phyloP scores from a whole-genome alignment of 1,140 invertebrate species.

The Diachasmimorpha longicaudata region DNA sequence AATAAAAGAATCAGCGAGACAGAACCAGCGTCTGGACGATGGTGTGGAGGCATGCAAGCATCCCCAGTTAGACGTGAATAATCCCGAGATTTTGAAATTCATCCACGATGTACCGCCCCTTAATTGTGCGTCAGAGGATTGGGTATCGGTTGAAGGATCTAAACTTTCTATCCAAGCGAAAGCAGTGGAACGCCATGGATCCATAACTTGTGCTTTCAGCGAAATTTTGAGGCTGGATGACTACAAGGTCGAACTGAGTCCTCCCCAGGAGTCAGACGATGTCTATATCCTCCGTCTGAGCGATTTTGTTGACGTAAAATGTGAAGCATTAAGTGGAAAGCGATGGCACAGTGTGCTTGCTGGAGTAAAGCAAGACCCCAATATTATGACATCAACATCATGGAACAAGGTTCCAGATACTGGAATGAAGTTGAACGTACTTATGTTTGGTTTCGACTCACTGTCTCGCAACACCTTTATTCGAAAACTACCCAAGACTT shows the following conservation, averaged over 20 bases:
- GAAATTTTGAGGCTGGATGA: constrained; percentile 71
- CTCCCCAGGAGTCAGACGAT: constrained; percentile 63
- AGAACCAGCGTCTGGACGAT: constrained; percentile 34
- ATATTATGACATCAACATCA: constrained; percentile 52
- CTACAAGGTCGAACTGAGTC: constrained; percentile 60
- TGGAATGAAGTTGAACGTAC: constrained; percentile 73
- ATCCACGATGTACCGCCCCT: constrained; percentile 68
- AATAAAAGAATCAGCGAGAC: constrained; percentile 44
- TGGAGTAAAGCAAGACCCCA: constrained; percentile 63
- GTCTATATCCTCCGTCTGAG: constrained; percentile 68
- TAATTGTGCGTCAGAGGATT: constrained; percentile 65
- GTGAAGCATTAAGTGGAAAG: constrained; percentile 61
- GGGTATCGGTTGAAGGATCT: constrained; percentile 59
- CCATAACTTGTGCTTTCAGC: constrained; percentile 64
- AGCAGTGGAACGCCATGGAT: constrained; percentile 58
- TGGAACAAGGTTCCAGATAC: constrained; percentile 64
- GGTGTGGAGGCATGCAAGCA: constrained; percentile 65
- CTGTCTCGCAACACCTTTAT: constrained; percentile 86
- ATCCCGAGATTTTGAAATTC: constrained; percentile 74
- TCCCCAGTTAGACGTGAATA: constrained; percentile 70
- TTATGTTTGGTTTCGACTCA: constrained; percentile 93
- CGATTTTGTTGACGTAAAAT: constrained; percentile 72
- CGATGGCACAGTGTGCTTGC: constrained; percentile 68
- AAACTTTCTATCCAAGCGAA: constrained; percentile 64
- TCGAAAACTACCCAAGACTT: constrained; percentile 82